phyloP scores from a whole-genome alignment of 2,797 vertebrate species.

The Diplodus sargus region DNA sequence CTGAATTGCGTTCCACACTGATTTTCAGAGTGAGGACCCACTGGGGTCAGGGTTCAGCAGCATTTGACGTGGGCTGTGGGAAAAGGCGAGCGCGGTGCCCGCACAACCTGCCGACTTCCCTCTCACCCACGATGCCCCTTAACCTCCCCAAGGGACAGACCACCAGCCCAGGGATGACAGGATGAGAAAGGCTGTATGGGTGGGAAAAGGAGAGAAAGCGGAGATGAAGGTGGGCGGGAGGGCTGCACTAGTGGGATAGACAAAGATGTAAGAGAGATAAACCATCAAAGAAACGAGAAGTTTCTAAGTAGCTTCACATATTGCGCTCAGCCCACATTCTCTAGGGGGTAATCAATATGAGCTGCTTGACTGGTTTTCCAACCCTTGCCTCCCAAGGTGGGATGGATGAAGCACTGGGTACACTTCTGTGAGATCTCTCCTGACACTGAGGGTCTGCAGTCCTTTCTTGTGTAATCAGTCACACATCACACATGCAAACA shows the following conservation, averaged over 20 bases:
- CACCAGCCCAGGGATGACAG: conserved; percentile 80
- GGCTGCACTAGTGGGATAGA: conserved; percentile 51
- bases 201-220: conserved; percentile 72
- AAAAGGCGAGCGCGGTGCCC: conserved; percentile 83
- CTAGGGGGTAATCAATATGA: conserved; percentile 76
- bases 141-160: conserved; percentile 80
- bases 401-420: conserved; percentile 47
- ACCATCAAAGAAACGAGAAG: conserved; percentile 78
- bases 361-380: conserved; percentile 74
- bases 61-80: conserved; percentile 85
- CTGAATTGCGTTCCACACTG: conserved; percentile 80
- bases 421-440: conserved; percentile 55
- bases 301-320: conserved; percentile 83
- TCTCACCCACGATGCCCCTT: conserved; percentile 82
- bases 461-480: conserved; percentile 49
- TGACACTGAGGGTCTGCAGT: conserved; percentile 47
- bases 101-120: conserved; percentile 82
- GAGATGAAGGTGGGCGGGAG: conserved; percentile 72
- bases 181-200: conserved; percentile 78
- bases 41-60: conserved; percentile 87
- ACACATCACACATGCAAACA: conserved; percentile 39
- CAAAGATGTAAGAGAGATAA: conserved; percentile 78
- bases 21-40: conserved; percentile 78
- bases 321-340: conserved; percentile 73
- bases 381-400: conserved; percentile 60